Conservation (phyloP, 2,888 invertebrate genomes). For the Micropterix aruncella region DNA sequence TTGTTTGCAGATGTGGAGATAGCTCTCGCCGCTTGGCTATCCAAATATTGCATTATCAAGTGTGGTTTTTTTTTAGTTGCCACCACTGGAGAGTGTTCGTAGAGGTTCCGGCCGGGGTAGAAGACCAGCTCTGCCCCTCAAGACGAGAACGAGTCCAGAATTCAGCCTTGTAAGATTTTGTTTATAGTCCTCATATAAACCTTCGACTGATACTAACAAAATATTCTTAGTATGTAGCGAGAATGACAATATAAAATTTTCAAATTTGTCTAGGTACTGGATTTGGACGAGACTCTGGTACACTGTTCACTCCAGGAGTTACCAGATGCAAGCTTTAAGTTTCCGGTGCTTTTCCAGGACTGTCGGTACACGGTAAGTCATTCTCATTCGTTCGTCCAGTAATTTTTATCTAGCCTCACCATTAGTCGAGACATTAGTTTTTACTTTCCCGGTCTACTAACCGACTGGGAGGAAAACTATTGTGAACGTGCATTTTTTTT, state of each 20-base stretch:
- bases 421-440: no score
- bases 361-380: conserved; percentile 66
- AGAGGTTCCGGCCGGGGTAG: conserved; percentile 30
- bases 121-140: conserved; percentile 77
- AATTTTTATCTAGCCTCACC: no score
- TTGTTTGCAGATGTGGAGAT: no score
- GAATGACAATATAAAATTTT: neutral
- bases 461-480: no score
- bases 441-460: no score
- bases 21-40: no score
- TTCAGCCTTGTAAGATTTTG: conserved; percentile 65
- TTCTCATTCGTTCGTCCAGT: conserved; percentile 21
- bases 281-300: conserved; percentile 84
- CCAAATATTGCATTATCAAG: no score
- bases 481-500: no score
- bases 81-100: conserved; percentile 30
- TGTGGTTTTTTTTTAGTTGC: no score
- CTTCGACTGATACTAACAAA: conserved; percentile 1
- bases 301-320: conserved; percentile 89
- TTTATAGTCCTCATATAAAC: no score
- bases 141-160: conserved; percentile 84
- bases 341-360: conserved; percentile 87
- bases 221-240: conserved; percentile 1
- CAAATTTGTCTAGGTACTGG: conserved; percentile 33
- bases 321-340: conserved; percentile 84